These are phyloP conservation scores for Portunus trituberculatus DNA, from an alignment of 1,140 invertebrate genomes.

Conservation along the genomic window DNA sequence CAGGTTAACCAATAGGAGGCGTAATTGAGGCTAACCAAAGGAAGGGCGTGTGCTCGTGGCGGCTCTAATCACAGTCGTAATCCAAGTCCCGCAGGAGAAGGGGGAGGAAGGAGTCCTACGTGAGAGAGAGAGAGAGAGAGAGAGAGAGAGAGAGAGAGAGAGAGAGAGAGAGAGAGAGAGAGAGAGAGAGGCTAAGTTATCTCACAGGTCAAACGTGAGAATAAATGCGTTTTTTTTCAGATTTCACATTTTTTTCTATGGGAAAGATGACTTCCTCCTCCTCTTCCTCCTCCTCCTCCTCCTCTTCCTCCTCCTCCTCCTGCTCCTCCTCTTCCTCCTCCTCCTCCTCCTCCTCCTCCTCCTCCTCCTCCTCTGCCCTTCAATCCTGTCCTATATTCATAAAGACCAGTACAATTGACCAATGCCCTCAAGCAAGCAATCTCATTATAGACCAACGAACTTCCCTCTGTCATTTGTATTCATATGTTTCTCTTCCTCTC, in stretches of 20 bases:
- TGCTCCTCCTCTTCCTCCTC: background rate
- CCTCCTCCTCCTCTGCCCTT: background rate
- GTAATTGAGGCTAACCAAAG: slow-evolving; percentile 63
- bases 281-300: background rate
- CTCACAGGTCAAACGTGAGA: no score
- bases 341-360: slow-evolving; percentile 17
- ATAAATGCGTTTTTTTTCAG: no score
- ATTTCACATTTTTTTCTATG: no score
- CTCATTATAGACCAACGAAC: no score
- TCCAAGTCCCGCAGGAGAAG: background rate
- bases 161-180: slow-evolving; percentile 48
- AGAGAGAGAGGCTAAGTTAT: slow-evolving; percentile 11
- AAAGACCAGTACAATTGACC: no score
- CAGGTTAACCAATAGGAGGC: background rate
- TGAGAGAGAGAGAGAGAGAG: slow-evolving; percentile 32
- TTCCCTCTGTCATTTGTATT: no score
- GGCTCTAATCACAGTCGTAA: slow-evolving; percentile 45
- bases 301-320: background rate
- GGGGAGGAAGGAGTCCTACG: background rate
- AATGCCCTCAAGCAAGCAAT: no score
- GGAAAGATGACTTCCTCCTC: no score
- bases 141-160: slow-evolving; percentile 31
- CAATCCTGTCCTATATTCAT: no score
- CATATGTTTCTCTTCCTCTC: slow-evolving; percentile 6
- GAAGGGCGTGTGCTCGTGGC: slow-evolving; percentile 53